phyloP scores from a whole-genome alignment of 2,888 invertebrate species.

The Phalera bucephala region DNA sequence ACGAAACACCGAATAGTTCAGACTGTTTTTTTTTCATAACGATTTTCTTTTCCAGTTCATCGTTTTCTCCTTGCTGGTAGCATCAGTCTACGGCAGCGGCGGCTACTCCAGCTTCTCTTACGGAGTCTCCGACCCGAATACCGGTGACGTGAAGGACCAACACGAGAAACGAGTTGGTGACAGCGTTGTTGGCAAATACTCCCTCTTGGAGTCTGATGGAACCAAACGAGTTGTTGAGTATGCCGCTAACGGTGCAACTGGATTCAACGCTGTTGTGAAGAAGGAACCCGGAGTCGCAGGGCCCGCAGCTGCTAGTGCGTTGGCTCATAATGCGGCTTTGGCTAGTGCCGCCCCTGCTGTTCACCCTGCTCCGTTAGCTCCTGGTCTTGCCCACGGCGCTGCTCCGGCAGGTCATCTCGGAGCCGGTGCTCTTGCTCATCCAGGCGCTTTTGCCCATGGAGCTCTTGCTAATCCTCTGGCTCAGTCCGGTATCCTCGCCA shows the following conservation, averaged over 20 bases:
- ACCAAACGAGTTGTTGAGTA: constrained; percentile 83
- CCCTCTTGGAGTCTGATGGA: constrained; percentile 81
- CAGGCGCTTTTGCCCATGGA: constrained; percentile 5
- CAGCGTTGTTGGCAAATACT: constrained; percentile 78
- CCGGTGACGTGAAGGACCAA: constrained; percentile 69
- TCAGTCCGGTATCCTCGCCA: constrained; percentile 2
- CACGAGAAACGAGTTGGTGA: constrained; percentile 84
- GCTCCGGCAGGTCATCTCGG: constrained; percentile 8
- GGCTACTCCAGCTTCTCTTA: constrained; percentile 62
- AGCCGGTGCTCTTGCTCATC: constrained; percentile 2
- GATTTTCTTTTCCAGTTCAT: constrained; percentile 55
- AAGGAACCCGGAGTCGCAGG: constrained; percentile 47
- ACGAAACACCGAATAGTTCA: too few relatives aligned
- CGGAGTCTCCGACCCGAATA: constrained; percentile 61
- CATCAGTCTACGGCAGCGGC: constrained; percentile 44
- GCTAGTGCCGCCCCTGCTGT: constrained; percentile 18
- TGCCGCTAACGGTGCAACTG: constrained; percentile 53
- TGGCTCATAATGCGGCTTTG: constrained; percentile 16
- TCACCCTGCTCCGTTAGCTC: constrained; percentile 28
- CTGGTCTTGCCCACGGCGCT: constrained; percentile 22
- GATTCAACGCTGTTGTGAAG: constrained; percentile 60
- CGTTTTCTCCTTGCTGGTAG: constrained; percentile 48
- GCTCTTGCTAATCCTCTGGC: not conserved
- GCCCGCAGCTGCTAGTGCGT: constrained; percentile 28
- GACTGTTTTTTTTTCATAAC: too few relatives aligned